Percentiles rank a stretch among this genome's conserved stretches.
Evolutionary conservation across 1,140 invertebrate genomes (phyloP).

Genomic region (Drosophila subpulchrella): DNA sequence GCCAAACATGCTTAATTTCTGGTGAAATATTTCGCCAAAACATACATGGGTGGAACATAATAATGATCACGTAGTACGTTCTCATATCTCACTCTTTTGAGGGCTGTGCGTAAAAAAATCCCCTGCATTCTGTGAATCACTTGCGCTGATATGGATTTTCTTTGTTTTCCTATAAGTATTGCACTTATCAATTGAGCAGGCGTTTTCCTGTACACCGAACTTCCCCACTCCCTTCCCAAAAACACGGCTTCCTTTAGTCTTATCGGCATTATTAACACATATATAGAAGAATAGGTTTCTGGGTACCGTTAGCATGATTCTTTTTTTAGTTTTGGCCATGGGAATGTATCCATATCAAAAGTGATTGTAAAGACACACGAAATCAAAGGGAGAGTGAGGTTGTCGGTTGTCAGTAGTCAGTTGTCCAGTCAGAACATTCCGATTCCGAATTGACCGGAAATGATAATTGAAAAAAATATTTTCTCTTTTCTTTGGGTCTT

Average conservation of each 20-base stretch:
- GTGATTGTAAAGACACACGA: conserved; percentile 37
- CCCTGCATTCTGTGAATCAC: conserved; percentile 29
- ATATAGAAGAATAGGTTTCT: conserved; percentile 11
- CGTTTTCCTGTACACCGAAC: conserved; percentile 19
- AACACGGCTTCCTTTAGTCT: conserved; percentile 53
- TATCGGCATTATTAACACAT: conserved; percentile 32
- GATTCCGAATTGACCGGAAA: conserved; percentile 69
- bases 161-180: conserved; percentile 39
- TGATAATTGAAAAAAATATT: conserved; percentile 78
- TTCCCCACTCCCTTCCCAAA: conserved; percentile 20
- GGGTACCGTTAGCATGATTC: conserved; percentile 43
- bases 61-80: conserved; percentile 24
- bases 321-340: conserved; percentile 42
- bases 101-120: neutral
- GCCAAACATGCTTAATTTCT: conserved; percentile 26
- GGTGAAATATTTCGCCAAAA: conserved; percentile 12
- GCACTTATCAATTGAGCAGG: conserved; percentile 45
- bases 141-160: conserved; percentile 56
- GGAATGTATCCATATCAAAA: conserved; percentile 47
- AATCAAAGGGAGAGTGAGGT: conserved; percentile 4
- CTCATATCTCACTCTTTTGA: conserved; percentile 1
- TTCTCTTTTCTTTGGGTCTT: conserved; percentile 61
- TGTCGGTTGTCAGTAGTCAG: conserved; percentile 3
- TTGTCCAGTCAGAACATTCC: conserved; percentile 41
- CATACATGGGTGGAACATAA: conserved; percentile 7